Evolutionary conservation across 2,888 invertebrate genomes (phyloP).

Genomic region (Lycia hirtaria): DNA sequence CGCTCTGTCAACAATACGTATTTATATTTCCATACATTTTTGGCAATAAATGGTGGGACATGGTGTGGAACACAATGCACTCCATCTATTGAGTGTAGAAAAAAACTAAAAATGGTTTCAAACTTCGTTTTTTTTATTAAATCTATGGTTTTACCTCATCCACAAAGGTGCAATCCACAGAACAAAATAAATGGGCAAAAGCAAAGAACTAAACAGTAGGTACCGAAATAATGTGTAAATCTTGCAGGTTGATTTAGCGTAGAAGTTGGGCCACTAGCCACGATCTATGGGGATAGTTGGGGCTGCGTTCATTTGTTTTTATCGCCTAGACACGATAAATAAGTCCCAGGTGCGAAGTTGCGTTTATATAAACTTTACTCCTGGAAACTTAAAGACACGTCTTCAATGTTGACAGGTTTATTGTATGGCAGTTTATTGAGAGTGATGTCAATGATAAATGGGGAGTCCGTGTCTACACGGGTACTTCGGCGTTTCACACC

Average conservation of each 20-base stretch:
- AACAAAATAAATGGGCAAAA: neutral
- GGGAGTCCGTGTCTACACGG: too few relatives aligned
- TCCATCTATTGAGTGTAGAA: too few relatives aligned
- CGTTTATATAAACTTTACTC: conserved; percentile 6
- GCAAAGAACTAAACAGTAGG: neutral
- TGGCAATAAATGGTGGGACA: too few relatives aligned
- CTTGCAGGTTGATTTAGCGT: conserved; percentile 35
- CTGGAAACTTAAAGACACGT: conserved; percentile 12
- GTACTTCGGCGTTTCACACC: too few relatives aligned
- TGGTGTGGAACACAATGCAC: too few relatives aligned
- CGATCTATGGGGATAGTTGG: conserved; percentile 35
- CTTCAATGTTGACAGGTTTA: conserved; percentile 20
- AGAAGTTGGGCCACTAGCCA: conserved; percentile 21
- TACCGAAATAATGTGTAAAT: conserved; percentile 27
- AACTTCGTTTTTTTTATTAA: too few relatives aligned
- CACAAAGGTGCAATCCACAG: neutral
- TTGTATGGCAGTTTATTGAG: neutral
- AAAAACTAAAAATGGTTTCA: too few relatives aligned
- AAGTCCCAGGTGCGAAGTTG: conserved; percentile 30
- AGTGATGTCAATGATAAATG: neutral
- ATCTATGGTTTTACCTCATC: neutral
- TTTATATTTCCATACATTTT: too few relatives aligned
- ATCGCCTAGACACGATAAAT: conserved; percentile 28
- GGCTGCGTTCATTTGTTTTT: conserved; percentile 37
- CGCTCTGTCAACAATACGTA: too few relatives aligned